phyloP scores from a whole-genome alignment of 2,888 invertebrate species.

The Protophormia terraenovae region DNA sequence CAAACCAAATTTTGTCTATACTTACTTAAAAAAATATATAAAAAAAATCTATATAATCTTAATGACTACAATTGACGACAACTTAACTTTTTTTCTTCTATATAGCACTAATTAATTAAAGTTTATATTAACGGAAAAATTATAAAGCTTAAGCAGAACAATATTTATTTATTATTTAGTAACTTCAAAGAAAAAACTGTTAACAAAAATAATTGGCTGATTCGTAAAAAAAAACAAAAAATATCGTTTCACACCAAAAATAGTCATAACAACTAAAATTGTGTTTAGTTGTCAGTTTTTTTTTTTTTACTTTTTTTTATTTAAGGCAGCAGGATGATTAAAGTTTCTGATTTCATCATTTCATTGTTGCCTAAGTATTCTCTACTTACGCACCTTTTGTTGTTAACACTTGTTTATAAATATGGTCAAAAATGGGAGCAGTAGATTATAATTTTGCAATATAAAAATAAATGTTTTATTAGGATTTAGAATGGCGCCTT shows the following conservation, averaged over 20 bases:
- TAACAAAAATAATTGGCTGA: neutral
- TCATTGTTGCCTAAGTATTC: neutral
- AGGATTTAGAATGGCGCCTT: neutral
- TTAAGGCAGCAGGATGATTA: neutral
- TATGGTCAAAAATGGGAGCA: constrained; percentile 18
- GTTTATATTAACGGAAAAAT: constrained; percentile 50
- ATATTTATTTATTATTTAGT: too few relatives aligned
- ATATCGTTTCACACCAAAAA: neutral
- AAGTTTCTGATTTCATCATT: constrained; percentile 12
- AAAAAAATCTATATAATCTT: neutral
- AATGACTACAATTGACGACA: neutral
- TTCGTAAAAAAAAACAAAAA: neutral
- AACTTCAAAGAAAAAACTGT: neutral
- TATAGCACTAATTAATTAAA: constrained; percentile 59
- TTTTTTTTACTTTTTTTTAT: too few relatives aligned
- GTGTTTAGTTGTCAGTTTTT: neutral
- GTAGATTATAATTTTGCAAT: neutral
- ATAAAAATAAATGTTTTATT: neutral
- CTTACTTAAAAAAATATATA: too few relatives aligned
- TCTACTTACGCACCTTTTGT: constrained; percentile 10
- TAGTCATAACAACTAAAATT: neutral
- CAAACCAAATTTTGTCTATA: neutral
- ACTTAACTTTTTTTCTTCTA: neutral
- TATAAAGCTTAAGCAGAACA: neutral
- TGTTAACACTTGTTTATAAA: neutral